These are phyloP conservation scores for Tamias sibiricus DNA, from an alignment of 2,113 vertebrate species.

Conservation along the genomic window DNA sequence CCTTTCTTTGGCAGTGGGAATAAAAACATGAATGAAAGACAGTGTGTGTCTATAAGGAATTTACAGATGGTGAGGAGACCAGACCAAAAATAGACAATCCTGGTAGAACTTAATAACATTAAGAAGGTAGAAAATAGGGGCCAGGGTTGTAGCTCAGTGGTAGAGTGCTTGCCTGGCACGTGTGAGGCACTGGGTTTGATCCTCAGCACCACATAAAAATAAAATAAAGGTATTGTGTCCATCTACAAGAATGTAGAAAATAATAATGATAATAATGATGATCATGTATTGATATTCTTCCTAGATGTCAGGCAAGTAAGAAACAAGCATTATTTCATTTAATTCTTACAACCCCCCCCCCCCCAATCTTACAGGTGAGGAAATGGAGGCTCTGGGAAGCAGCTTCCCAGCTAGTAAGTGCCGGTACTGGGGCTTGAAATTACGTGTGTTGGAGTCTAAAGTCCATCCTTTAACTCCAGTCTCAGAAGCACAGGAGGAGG, in stretches of 20 bases:
- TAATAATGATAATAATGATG: too few species aligned
- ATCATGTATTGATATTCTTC: background rate
- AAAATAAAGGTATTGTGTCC: too few species aligned
- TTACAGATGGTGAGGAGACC: too few species aligned
- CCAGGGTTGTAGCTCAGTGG: too few species aligned
- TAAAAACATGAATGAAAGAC: background rate
- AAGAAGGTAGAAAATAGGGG: background rate
- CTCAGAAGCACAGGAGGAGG: background rate
- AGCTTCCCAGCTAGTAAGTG: background rate
- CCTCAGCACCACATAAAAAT: too few species aligned
- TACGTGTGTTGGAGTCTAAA: background rate
- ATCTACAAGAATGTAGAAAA: background rate
- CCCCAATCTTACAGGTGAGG: background rate
- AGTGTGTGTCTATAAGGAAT: background rate
- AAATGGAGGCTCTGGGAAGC: background rate
- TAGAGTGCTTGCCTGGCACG: too few species aligned
- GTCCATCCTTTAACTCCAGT: background rate
- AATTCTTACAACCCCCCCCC: background rate
- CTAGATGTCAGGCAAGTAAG: background rate
- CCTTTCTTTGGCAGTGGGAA: background rate
- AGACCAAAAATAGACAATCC: background rate
- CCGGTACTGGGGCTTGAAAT: background rate
- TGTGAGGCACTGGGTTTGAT: too few species aligned
- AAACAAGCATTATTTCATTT: background rate
- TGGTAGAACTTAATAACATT: background rate